A percentile compares a stretch with the other conserved stretches of the same genome.
Conservation (phyloP, 2,113 vertebrate species). For the Sminthopsis crassicaudata region DNA sequence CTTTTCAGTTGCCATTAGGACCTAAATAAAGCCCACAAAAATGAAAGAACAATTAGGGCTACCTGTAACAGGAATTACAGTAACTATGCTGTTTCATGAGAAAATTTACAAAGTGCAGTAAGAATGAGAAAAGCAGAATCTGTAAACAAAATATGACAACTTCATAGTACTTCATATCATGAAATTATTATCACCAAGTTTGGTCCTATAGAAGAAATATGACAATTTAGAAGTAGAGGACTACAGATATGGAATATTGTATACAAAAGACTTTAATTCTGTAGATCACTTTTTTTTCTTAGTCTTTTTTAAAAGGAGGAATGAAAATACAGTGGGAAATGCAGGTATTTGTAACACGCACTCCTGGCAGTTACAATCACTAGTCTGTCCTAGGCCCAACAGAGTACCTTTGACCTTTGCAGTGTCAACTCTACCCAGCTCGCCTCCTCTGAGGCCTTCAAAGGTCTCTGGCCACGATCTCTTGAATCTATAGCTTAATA, state of each 20-base stretch:
- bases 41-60: background rate
- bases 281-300: background rate
- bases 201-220: background rate
- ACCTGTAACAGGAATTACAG: background rate
- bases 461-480: too few relatives aligned
- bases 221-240: background rate
- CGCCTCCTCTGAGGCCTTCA: too few relatives aligned
- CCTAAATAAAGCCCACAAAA: background rate
- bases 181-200: background rate
- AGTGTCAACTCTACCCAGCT: too few relatives aligned
- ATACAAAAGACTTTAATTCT: background rate
- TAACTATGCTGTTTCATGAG: background rate
- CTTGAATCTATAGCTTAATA: too few relatives aligned
- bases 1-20: background rate
- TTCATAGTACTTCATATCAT: background rate
- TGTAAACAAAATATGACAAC: background rate
- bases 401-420: too few relatives aligned
- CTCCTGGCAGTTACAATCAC: too few relatives aligned
- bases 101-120: background rate
- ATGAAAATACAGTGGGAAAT: background rate
- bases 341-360: too few relatives aligned
- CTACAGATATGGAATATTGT: background rate
- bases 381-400: too few relatives aligned
- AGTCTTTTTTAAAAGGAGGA: background rate
- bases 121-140: background rate